Percentiles rank a stretch among this genome's conserved stretches.
Evolutionary conservation across 2,113 vertebrate species (phyloP).

Genomic region (Pipa parva): DNA sequence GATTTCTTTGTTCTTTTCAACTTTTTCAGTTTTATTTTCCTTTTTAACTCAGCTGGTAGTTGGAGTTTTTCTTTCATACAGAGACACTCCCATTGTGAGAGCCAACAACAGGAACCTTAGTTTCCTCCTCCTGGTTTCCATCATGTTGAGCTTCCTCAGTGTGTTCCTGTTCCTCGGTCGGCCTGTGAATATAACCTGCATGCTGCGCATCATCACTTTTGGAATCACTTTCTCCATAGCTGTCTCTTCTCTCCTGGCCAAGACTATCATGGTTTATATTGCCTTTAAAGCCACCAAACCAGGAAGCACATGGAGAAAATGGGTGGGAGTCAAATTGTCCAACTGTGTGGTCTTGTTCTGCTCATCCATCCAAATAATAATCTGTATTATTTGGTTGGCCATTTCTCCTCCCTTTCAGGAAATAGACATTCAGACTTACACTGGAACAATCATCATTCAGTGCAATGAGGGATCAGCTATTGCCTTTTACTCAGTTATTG

Average conservation of each 20-base stretch:
- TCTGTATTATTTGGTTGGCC: constrained; percentile 8
- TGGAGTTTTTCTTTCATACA: constrained; percentile 55
- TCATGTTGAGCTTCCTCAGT: constrained; percentile 67
- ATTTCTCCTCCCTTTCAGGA: constrained; percentile 24
- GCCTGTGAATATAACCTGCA: constrained; percentile 12
- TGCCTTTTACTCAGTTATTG: constrained; percentile 23
- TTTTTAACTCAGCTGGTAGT: constrained; percentile 53
- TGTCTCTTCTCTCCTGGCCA: constrained; percentile 15
- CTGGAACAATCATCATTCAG: constrained; percentile 24
- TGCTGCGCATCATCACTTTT: constrained; percentile 9
- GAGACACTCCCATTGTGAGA: constrained; percentile 59
- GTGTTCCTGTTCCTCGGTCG: constrained; percentile 32
- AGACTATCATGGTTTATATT: constrained; percentile 15
- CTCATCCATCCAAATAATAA: constrained; percentile 8
- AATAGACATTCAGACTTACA: not conserved
- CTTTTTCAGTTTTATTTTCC: constrained; percentile 57
- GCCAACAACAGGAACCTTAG: constrained; percentile 71
- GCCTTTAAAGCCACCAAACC: constrained; percentile 5
- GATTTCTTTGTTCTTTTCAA: constrained; percentile 59
- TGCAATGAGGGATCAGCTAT: constrained; percentile 26
- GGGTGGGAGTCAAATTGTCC: not conserved
- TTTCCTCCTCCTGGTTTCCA: constrained; percentile 66
- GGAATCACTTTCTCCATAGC: constrained; percentile 23
- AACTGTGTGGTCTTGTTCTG: not conserved
- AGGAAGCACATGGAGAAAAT: constrained; percentile 11